These are phyloP conservation scores for Butorides virescens DNA, from an alignment of 2,113 vertebrate genomes.

Conservation along the genomic window DNA sequence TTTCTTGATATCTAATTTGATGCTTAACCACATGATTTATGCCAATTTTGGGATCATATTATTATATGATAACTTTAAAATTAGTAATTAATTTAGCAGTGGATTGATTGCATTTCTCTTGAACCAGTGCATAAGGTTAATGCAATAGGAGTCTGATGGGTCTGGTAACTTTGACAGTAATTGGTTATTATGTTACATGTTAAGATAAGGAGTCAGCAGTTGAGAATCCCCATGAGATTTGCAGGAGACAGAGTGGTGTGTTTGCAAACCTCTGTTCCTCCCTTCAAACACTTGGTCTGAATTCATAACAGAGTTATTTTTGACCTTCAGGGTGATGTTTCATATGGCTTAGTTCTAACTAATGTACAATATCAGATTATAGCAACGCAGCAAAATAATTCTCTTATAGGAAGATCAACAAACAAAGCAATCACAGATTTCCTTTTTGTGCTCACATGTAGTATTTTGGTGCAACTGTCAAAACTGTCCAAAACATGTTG, in stretches of 20 bases:
- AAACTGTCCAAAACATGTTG: neutral
- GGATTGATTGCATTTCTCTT: conserved; percentile 71
- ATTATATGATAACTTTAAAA: conserved; percentile 77
- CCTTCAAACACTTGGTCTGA: conserved; percentile 50
- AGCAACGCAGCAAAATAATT: neutral
- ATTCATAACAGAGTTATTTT: conserved; percentile 47
- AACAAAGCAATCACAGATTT: neutral
- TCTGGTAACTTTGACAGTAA: conserved; percentile 76
- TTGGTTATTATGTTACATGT: conserved; percentile 73
- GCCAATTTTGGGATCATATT: conserved; percentile 69
- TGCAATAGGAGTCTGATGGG: conserved; percentile 64
- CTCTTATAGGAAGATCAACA: neutral
- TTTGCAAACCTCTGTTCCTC: conserved; percentile 51
- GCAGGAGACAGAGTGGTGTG: conserved; percentile 38
- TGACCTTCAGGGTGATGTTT: conserved; percentile 56
- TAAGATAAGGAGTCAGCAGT: conserved; percentile 71
- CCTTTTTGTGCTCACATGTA: neutral
- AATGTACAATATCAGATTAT: neutral
- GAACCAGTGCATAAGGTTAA: conserved; percentile 75
- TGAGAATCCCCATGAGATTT: conserved; percentile 51
- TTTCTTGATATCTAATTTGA: conserved; percentile 55
- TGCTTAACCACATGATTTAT: conserved; percentile 66
- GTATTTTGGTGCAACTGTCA: neutral
- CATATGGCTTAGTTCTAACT: neutral
- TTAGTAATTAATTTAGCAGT: conserved; percentile 76